Base-by-base conservation (phyloP, 30 jellyfish, hydroid and myxozoan species). In the Aurelia aurita region DNA sequence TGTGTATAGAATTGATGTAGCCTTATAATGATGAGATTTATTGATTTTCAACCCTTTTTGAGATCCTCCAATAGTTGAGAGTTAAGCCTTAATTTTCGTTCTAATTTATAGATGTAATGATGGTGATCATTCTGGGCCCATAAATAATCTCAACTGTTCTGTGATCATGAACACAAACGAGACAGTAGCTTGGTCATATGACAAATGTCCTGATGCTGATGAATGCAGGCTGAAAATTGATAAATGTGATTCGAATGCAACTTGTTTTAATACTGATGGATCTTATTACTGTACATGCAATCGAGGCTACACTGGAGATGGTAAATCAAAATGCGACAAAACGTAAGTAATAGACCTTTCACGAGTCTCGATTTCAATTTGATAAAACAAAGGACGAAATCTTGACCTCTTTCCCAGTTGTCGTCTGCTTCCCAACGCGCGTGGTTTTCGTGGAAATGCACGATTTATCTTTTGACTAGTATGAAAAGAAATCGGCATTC, bases 121-220 rank as follows among this genome's bases (percentile, higher is more conserved):
- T 31, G 98, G 98, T 28, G 98, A 93, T 77, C 84, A 76, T 55
- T 23, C 97, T 26, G 93, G 97, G 12, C 98, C 98, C 14, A 32
- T 18, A 12, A 12, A 22, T 43, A 28, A 21, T 20, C 55, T 58
- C 21, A 76, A 69, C 54, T 91, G 98, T 70, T 85, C 96, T 11
- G 76, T 26, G 25, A 62, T 89, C 46, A 22, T 73, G 84, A 66
- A 69, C 27, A 35, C 83, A 20, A 81, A 81, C 78, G 76, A 81
- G 45, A 81, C 91, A 29, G 84, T 76, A 15, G 15, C 70, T n/a
- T 93, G 98, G 98, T 72, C 96, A 11, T 93, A 93, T 55, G 90
- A 71, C n/a, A 60, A 45, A 28, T 94, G 99, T 62, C 97, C 97
- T 21, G 99, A 94, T 84, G 91, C 89, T 35, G 86, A 94, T 61